Evolutionary conservation across 2,113 vertebrate genomes (phyloP).

Genomic region (Prochilodus magdalenae): DNA sequence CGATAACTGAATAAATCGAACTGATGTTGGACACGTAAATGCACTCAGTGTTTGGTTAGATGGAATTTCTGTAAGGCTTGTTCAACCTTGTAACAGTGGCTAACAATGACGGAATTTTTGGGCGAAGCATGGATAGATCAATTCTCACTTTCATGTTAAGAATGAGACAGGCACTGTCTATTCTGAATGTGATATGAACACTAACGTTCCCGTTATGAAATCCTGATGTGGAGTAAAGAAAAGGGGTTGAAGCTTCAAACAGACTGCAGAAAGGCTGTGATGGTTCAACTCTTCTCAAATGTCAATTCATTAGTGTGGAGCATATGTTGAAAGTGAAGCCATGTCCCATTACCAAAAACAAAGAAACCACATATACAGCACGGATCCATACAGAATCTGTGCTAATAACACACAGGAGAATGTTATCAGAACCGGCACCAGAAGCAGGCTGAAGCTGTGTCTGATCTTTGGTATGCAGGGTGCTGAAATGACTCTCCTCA

Average conservation of each 20-base stretch:
- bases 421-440: background rate
- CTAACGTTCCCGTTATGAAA: background rate
- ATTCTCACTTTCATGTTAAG: background rate
- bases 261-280: background rate
- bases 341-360: background rate
- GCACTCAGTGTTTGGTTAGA: background rate
- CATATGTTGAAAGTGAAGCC: background rate
- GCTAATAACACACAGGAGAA: background rate
- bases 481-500: constrained; percentile 32
- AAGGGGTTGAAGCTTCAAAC: background rate
- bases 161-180: background rate
- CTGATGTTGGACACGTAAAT: too few species aligned
- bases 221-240: background rate
- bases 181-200: background rate
- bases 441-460: background rate
- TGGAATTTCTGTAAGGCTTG: background rate
- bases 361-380: background rate
- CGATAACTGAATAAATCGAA: too few species aligned
- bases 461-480: constrained; percentile 36
- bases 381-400: background rate
- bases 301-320: background rate
- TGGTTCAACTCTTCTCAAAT: background rate
- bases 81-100: background rate
- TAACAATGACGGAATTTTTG: background rate
- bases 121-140: background rate